Base-by-base conservation (phyloP, 2,113 vertebrate species). In the Crotalus tigris region DNA sequence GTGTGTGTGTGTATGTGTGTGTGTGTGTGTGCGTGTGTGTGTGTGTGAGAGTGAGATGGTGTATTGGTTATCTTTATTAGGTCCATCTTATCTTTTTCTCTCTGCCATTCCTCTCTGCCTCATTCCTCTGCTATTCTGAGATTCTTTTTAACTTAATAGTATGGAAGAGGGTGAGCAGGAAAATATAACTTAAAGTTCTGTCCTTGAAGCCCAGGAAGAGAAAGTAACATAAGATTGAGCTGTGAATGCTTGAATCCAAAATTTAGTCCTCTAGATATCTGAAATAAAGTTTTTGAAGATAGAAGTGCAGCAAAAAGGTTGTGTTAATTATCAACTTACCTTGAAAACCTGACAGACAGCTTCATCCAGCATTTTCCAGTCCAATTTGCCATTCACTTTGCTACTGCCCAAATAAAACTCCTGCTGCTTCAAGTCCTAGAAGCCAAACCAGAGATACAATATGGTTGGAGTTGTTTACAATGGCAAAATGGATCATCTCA, bases 341-440 rank as follows among this genome's bases (percentile, higher is more conserved):
- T 98, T 98, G 96, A 99, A 99, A 69, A 98, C 98, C 91, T 98
- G 98, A 24, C 98, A 97, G 91, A 99, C 98, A 2, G 98, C 98
- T 55, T 98, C 98, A 96, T 99, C 99, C 17, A 99, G 98, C 96
- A 95, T 97, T 95, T 98, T 96, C 99, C 99, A 99, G 94, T 99
- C 98, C 0, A 98, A 98, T 92, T 98, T 98, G 0, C 97, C 97
- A 85, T 96, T 96, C 94, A 99, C 96, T 92, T 96, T 97, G 87
- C 98, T 98, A 85, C 98, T 98, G 9, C 99, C 99, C 93, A 99
- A 96, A 96, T 98, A 99, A 96, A 98, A 99, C 26, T 99, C 98
- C 93, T 99, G 98, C 96, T 98, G 98, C 92, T 99, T 99, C 90
- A 98, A 94, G 95, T 98, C 98, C 98, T 99, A 89, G 2, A 95